Conservation (phyloP, 2,888 invertebrate genomes). For the Toxonevra muliebris region DNA sequence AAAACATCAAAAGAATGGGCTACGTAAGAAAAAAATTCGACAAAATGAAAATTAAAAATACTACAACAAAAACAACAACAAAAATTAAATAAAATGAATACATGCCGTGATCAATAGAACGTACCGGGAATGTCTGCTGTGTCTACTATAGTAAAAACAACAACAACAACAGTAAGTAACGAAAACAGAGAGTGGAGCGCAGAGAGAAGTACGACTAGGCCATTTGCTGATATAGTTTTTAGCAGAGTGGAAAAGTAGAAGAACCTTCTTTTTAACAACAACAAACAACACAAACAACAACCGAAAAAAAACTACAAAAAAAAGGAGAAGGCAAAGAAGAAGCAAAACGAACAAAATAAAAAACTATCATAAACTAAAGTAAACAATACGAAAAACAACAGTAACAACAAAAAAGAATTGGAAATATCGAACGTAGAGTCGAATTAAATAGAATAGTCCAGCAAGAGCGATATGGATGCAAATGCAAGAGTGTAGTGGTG, state of each 20-base stretch:
- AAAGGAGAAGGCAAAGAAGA: slow-evolving; percentile 1
- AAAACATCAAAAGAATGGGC: slow-evolving; percentile 21
- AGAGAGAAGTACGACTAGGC: background rate
- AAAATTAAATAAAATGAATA: slow-evolving; percentile 1
- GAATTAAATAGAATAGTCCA: no score
- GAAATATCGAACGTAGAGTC: background rate
- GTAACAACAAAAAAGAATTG: slow-evolving; percentile 16
- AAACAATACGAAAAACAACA: slow-evolving; percentile 26
- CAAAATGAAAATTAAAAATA: background rate
- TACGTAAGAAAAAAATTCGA: slow-evolving; percentile 7
- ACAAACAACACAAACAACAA: background rate
- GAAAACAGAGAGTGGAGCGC: no score
- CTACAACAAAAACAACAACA: background rate
- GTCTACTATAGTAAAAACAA: background rate
- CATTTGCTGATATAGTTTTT: slow-evolving; percentile 1
- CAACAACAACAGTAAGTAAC: no score
- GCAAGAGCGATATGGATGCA: no score
- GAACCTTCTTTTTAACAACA: background rate
- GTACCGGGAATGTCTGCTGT: slow-evolving; percentile 7
- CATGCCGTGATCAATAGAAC: slow-evolving; percentile 26
- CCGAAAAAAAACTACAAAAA: background rate
- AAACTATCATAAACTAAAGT: slow-evolving; percentile 33
- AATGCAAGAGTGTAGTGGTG: no score
- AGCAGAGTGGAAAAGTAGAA: background rate
- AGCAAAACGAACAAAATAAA: slow-evolving; percentile 8